Conservation (phyloP, 2,888 invertebrate genomes). For the Phyto melanocephala region DNA sequence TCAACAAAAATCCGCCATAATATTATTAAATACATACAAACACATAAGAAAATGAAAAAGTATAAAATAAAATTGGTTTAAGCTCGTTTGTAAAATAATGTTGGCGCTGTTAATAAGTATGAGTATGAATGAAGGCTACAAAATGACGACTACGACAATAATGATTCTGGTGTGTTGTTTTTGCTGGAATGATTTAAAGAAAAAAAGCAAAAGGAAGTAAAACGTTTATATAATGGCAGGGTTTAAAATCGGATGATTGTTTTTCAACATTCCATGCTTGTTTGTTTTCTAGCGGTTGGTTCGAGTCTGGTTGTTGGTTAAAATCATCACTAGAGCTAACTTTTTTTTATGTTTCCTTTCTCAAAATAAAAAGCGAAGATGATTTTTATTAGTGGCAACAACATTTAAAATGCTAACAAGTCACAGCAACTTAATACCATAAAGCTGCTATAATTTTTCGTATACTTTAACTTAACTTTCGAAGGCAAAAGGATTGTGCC, state of each 20-base stretch:
- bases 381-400: constrained; percentile 49
- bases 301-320: constrained; percentile 39
- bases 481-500: too few relatives aligned
- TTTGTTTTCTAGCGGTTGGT: constrained; percentile 11
- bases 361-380: constrained; percentile 23
- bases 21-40: constrained; percentile 32
- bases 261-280: constrained; percentile 18
- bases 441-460: constrained; percentile 54
- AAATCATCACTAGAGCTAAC: constrained; percentile 34
- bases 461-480: constrained; percentile 5
- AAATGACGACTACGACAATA: not conserved
- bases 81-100: constrained; percentile 36
- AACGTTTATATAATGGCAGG: constrained; percentile 34
- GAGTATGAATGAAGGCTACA: not conserved
- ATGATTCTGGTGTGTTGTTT: not conserved
- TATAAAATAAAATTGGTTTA: constrained; percentile 36
- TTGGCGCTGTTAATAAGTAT: constrained; percentile 3
- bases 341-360: constrained; percentile 21
- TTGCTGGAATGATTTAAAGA: not conserved
- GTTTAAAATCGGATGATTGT: constrained; percentile 40
- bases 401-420: constrained; percentile 49
- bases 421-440: constrained; percentile 54
- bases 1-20: constrained; percentile 49
- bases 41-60: not conserved
- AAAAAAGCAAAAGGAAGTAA: constrained; percentile 24